Evolutionary conservation across 2,888 invertebrate genomes (phyloP), one percentile per base, ranked within the genome.

Genomic region (Acheta domesticus): DNA sequence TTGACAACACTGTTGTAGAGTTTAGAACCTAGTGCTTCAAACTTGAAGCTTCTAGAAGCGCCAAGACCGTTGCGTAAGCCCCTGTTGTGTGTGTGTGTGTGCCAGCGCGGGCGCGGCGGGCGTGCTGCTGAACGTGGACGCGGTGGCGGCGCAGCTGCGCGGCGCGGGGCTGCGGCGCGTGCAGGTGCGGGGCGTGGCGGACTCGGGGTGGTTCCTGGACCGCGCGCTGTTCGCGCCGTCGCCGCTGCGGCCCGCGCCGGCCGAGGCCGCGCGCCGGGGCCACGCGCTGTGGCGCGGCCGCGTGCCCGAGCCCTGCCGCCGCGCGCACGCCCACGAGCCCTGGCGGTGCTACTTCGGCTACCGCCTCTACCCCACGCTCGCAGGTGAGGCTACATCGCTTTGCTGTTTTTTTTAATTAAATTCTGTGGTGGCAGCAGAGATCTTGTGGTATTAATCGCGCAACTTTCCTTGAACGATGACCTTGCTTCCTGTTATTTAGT

Each of bases 331-430:
- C 8, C 86, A 89, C 1, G 95, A 96, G 84, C 94, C 94, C 0
- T 97, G 97, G 97, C 89, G 94, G 82, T 97, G 97, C 85, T 97
- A 95, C 86, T 97, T 97, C 85, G 97, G 97, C 11, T 96, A 97
- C 86, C 89, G 94, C 36, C 87, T 97, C 4, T 97, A 97, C 86
- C 94, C 95, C 19, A 93, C 95, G 12, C 88, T 97, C 36, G 92
- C 93, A 86, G 91, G 94, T 94, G 88, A 89, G 36, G 5, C 36
- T 5, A 5, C 62, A 62, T 1, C 16, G 62, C 62, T 14, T 62
- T 12, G 14, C 14, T 12, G 2, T 62, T 16, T 62, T 23, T 23
- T 23, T 23, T 23, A 3, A 23, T 23, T 23, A 3, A 23, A n/a
- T n/a, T n/a, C n/a, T n/a, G n/a, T n/a, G n/a, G n/a, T n/a, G n/a